These are phyloP conservation scores for Pyrgus malvae DNA, from an alignment of 2,888 invertebrate genomes.

Conservation along the genomic window DNA sequence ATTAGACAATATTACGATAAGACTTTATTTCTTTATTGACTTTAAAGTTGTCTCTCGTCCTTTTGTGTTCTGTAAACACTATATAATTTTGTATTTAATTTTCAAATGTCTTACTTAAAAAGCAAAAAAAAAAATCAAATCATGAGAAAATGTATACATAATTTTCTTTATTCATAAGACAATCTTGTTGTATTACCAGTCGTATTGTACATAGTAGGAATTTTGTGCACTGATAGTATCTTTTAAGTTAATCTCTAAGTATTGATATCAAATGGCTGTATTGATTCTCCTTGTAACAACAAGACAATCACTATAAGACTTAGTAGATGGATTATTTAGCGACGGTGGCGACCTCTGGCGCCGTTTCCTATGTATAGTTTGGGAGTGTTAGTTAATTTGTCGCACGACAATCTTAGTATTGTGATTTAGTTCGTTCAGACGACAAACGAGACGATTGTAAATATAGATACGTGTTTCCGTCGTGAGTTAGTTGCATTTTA, in stretches of 20 bases:
- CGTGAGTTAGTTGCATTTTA: conserved; percentile 76
- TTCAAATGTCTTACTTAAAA: conserved; percentile 44
- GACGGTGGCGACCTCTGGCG: conserved; percentile 39
- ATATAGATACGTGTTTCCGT: conserved; percentile 70
- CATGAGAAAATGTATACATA: conserved; percentile 47
- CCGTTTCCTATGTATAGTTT: conserved; percentile 53
- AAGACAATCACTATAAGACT: conserved; percentile 56
- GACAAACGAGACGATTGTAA: conserved; percentile 55
- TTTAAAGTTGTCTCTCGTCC: conserved; percentile 46
- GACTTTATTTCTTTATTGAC: conserved; percentile 47
- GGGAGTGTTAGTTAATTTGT: conserved; percentile 50
- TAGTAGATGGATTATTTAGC: conserved; percentile 48
- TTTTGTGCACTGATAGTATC: conserved; percentile 74
- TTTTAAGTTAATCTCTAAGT: conserved; percentile 67
- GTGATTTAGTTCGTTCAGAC: conserved; percentile 45
- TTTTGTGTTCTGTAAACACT: conserved; percentile 61
- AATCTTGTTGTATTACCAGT: conserved; percentile 49
- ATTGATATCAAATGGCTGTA: conserved; percentile 70
- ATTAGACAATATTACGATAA: conserved; percentile 48
- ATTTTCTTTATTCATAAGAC: conserved; percentile 47
- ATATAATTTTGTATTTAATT: conserved; percentile 36
- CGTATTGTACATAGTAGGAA: conserved; percentile 70
- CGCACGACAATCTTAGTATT: conserved; percentile 43
- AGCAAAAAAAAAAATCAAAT: conserved; percentile 55
- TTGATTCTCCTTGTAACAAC: conserved; percentile 51